Base-by-base conservation (phyloP, 2,888 invertebrate genomes). In the Malacosoma neustria region DNA sequence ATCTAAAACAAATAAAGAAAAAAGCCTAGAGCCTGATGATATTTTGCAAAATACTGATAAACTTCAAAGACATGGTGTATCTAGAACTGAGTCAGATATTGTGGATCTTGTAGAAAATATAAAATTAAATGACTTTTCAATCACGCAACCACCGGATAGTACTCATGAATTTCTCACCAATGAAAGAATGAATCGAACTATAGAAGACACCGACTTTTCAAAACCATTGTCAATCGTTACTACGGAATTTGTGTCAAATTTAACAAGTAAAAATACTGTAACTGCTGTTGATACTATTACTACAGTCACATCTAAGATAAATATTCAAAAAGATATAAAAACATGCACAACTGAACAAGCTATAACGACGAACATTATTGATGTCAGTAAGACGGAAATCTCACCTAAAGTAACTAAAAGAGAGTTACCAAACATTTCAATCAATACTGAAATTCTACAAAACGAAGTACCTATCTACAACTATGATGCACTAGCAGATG, bases 401-500 rank as follows among this genome's bases (percentile, higher is more conserved):
- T n/a, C n/a, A n/a, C n/a, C n/a, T n/a, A n/a, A n/a, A n/a, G n/a
- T n/a, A n/a, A n/a, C n/a, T n/a, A n/a, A n/a, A n/a, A n/a, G n/a
- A n/a, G n/a, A n/a, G n/a, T n/a, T n/a, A n/a, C n/a, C n/a, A n/a
- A n/a, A n/a, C n/a, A n/a, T n/a, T n/a, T n/a, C n/a, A n/a, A n/a
- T n/a, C n/a, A n/a, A n/a, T n/a, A n/a, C 13, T 32, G 6, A 32
- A 7, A 13, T n/a, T 6, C 13, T 32, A 14, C n/a, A n/a, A n/a
- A 13, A 7, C 3, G 32, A 32, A 13, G n/a, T 32, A 6, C 13
- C 32, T 3, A 5, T 13, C 7, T n/a, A 32, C 13, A 13, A 14
- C 13, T 32, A 32, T 13, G n/a, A 13, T 11, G 32, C 12, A 32
- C 13, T 32, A 32, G 31, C 35, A 38, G 64, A 70, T 31, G 69